phyloP scores from a whole-genome alignment of 2,888 invertebrate species.

The Apantesis nais region DNA sequence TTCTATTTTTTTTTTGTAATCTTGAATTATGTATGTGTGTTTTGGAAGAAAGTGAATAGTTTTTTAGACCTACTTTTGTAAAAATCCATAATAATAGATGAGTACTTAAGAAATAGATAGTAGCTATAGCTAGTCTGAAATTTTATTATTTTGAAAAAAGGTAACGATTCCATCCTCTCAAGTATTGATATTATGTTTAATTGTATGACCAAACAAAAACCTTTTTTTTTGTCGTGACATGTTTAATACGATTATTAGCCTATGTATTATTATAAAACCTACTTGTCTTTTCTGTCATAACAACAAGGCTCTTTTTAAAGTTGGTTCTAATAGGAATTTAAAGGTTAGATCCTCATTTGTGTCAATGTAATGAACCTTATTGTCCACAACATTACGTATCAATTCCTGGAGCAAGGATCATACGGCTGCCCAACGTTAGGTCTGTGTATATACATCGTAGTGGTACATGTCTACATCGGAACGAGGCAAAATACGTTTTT shows the following conservation, averaged over 20 bases:
- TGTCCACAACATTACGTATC: slow-evolving; percentile 40
- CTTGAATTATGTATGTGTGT: no score
- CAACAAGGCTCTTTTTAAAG: slow-evolving; percentile 42
- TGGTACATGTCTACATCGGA: slow-evolving; percentile 45
- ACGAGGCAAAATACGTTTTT: slow-evolving; percentile 61
- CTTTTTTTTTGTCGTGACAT: neutral
- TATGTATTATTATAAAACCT: neutral
- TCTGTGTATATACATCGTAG: slow-evolving; percentile 48
- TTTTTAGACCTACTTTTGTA: neutral
- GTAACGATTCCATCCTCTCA: neutral
- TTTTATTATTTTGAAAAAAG: neutral
- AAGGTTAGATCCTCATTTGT: slow-evolving; percentile 33
- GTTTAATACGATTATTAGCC: neutral
- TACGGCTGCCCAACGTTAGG: slow-evolving; percentile 41
- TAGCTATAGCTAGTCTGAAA: no score
- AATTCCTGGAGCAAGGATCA: slow-evolving; percentile 58
- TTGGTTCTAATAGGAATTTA: slow-evolving; percentile 48
- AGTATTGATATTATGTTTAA: no score
- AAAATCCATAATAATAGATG: neutral
- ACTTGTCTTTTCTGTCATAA: slow-evolving; percentile 18
- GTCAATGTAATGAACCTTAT: slow-evolving; percentile 41
- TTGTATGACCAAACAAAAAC: neutral
- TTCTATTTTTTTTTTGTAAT: no score
- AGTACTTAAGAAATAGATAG: neutral
- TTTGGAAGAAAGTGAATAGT: neutral